Base-by-base conservation (phyloP, 2,797 vertebrate species). In the Aldrovandia affinis region DNA sequence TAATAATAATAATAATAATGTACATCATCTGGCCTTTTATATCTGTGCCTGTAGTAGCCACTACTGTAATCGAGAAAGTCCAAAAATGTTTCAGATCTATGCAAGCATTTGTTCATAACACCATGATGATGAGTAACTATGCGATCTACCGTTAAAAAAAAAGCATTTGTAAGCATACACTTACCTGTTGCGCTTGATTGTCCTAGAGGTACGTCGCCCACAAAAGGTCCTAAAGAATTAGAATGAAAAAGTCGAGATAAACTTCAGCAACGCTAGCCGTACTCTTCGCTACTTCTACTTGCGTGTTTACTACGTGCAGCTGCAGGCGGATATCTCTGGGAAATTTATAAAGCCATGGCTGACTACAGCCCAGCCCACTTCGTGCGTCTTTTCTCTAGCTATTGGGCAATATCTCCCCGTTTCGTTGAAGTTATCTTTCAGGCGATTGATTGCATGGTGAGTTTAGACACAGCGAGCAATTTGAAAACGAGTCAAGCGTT, bases 271-370 rank as follows among this genome's bases (percentile, higher is more conserved):
- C 54, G 28, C 42, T 39, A 78, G 44, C 47, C 73, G 33, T 39
- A 22, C 57, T 36, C 33, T 59, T n/a, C 59, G 33, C 54, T 79
- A 47, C 82, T 57, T 61, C 54, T 70, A 52, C 73, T 83, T 33
- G 87, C 92, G 92, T 94, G 91, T 93, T 94, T 92, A 92, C 86
- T 91, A 90, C 88, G 89, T 91, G 92, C 85, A 77, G 85, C 83
- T 52, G 81, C 79, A 88, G 86, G 90, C 93, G 93, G 93, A 93
- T 91, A 92, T 91, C 36, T 88, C 91, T 89, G 89, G 88, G 90
- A 91, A 88, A 89, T 89, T 95, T 96, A 95, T 95, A 94, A 94
- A 95, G 94, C 70, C 86, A 85, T 61, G 84, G 75, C 88, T 81
- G 88, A 1, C 87, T 30, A 78, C 85, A 39, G 92, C 77, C 90